These are phyloP conservation scores for Karalla daura DNA, from an alignment of 2,797 vertebrate genomes.

Conservation along the genomic window DNA sequence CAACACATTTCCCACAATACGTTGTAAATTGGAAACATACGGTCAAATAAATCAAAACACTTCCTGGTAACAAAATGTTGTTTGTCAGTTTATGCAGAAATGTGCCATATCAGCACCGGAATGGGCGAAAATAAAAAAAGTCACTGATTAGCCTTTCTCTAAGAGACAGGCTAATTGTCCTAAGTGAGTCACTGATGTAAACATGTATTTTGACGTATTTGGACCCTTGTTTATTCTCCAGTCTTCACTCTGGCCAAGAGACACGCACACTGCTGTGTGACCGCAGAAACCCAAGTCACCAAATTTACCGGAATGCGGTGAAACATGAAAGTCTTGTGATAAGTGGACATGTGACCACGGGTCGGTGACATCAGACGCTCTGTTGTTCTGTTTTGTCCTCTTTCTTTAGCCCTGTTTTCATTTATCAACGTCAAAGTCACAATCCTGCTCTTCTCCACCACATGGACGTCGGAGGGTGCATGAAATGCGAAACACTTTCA, in stretches of 20 bases:
- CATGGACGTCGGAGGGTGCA: not conserved
- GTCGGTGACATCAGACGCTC: not conserved
- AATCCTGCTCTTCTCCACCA: slow-evolving; percentile 11
- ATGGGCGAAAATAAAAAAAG: not conserved
- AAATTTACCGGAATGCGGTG: not conserved
- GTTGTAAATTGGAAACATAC: slow-evolving; percentile 12
- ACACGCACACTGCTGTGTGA: not conserved
- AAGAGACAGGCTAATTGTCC: not conserved
- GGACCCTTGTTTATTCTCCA: not conserved
- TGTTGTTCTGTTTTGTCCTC: slow-evolving; percentile 16
- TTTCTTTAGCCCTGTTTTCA: slow-evolving; percentile 35
- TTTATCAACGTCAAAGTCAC: slow-evolving; percentile 33
- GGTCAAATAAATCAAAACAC: slow-evolving; percentile 9
- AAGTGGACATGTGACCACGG: slow-evolving; percentile 15
- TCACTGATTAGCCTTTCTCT: slow-evolving; percentile 4
- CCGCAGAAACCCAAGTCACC: not conserved
- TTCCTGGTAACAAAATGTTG: slow-evolving; percentile 11
- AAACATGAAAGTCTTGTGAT: slow-evolving; percentile 14
- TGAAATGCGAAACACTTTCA: slow-evolving; percentile 6
- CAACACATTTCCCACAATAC: slow-evolving; percentile 10
- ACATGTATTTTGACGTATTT: not conserved
- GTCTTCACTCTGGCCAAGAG: not conserved
- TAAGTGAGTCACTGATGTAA: not conserved
- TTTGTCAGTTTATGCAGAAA: slow-evolving; percentile 3
- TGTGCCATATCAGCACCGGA: not conserved